A percentile compares a stretch with the other conserved stretches of the same genome.
phyloP scores from a whole-genome alignment of 2,797 vertebrate genomes.

The Enteromius paludinosus region DNA sequence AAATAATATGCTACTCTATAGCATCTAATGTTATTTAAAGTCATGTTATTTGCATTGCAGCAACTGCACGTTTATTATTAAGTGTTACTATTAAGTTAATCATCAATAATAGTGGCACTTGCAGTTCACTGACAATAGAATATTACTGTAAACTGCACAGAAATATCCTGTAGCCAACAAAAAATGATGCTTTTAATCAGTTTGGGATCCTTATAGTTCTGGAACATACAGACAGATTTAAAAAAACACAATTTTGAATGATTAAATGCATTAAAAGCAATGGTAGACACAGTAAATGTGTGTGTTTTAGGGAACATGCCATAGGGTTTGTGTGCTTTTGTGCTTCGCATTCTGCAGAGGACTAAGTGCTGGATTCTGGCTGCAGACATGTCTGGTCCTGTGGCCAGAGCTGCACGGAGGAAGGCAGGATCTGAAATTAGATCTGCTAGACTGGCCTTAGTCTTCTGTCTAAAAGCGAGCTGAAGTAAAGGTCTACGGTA shows the following conservation, averaged over 20 bases:
- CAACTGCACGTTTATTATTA: background rate
- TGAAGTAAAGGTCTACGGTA: background rate
- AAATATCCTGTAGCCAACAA: background rate
- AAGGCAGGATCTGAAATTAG: conserved; percentile 63
- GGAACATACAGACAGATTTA: background rate
- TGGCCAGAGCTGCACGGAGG: conserved; percentile 62
- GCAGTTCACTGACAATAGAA: background rate
- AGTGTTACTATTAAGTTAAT: too few relatives aligned
- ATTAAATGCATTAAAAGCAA: background rate
- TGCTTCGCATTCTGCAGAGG: conserved; percentile 37
- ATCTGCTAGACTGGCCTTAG: conserved; percentile 68
- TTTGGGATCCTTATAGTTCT: background rate
- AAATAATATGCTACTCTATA: background rate
- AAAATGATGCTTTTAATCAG: background rate
- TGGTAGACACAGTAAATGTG: background rate
- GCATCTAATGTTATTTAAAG: background rate
- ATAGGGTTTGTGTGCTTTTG: conserved; percentile 24
- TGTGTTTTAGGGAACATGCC: conserved; percentile 12
- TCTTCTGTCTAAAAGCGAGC: conserved; percentile 43
- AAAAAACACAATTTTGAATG: background rate
- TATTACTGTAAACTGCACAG: background rate
- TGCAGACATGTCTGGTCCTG: conserved; percentile 82
- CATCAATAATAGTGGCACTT: background rate
- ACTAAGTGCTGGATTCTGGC: conserved; percentile 51
- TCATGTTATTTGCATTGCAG: background rate